These are phyloP conservation scores for Leptura quadrifasciata DNA, from an alignment of 2,888 invertebrate genomes.

Conservation along the genomic window DNA sequence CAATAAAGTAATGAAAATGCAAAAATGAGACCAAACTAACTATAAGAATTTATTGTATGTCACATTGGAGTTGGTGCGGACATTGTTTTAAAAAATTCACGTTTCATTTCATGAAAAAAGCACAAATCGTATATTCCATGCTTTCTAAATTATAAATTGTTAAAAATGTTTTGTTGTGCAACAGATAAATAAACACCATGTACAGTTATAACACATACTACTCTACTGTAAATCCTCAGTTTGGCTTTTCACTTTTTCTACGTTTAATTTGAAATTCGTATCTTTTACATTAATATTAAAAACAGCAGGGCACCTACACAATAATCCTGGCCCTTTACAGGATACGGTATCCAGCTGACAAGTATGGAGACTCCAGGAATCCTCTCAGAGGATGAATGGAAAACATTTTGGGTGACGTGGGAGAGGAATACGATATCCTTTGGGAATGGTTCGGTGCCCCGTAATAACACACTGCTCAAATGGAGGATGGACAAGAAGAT, in stretches of 20 bases:
- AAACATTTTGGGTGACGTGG: slow-evolving; percentile 83
- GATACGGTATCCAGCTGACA: slow-evolving; percentile 79
- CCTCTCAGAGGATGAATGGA: slow-evolving; percentile 77
- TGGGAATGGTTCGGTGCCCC: slow-evolving; percentile 77
- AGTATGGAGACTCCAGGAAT: slow-evolving; percentile 78
- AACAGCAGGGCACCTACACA: not conserved
- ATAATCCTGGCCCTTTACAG: slow-evolving; percentile 69
- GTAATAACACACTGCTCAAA: slow-evolving; percentile 77
- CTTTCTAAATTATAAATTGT: no score
- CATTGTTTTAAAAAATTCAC: no score
- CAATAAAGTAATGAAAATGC: no score
- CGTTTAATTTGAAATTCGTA: not conserved
- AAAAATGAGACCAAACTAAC: no score
- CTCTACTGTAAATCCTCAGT: not conserved
- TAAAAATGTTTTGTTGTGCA: no score
- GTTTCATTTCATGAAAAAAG: no score
- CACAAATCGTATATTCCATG: no score
- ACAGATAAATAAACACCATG: no score
- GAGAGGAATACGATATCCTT: slow-evolving; percentile 78
- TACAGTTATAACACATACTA: no score
- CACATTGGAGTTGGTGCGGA: no score
- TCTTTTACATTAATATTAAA: slow-evolving; percentile 12
- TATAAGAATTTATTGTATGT: no score
- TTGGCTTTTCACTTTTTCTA: not conserved
- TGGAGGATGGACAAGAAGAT: slow-evolving; percentile 79